Percentiles rank a stretch among this genome's conserved stretches.
Evolutionary conservation across 1,140 invertebrate species (phyloP).

Genomic region (Schlechtendalia chinensis): DNA sequence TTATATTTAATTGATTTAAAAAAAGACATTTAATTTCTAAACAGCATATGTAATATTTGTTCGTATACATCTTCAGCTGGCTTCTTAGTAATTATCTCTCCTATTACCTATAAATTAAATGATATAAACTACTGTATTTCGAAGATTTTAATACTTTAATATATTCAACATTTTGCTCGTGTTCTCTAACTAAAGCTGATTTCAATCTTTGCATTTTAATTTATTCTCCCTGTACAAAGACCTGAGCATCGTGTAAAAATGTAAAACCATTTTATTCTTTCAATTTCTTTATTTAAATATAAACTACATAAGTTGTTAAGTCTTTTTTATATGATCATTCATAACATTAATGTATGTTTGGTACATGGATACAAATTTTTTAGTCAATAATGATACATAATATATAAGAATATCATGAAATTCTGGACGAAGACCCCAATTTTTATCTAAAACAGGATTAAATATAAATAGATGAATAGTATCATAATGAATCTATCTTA

Average conservation of each 20-base stretch:
- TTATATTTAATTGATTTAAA: too few species aligned
- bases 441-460: conserved; percentile 83
- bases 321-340: conserved; percentile 93
- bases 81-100: conserved; percentile 78
- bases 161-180: conserved; percentile 78
- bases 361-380: conserved; percentile 99
- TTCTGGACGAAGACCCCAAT: conserved; percentile 97
- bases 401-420: conserved; percentile 99
- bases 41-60: too few species aligned
- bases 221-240: conserved; percentile 96
- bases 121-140: conserved; percentile 78
- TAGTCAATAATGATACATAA: conserved; percentile 97
- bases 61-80: conserved; percentile 75
- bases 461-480: conserved; percentile 50
- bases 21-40: too few species aligned
- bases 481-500: conserved; percentile 54
- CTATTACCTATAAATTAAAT: conserved; percentile 69
- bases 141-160: conserved; percentile 92
- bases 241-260: conserved; percentile 57
- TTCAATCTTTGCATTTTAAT: conserved; percentile 98
- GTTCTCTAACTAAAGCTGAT: conserved; percentile 89
- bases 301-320: conserved; percentile 84
- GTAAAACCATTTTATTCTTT: not conserved
- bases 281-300: not conserved
- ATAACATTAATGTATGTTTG: conserved; percentile 99